Evolutionary conservation across 2,888 invertebrate species (phyloP).

Genomic region (Cybosia mesomella): DNA sequence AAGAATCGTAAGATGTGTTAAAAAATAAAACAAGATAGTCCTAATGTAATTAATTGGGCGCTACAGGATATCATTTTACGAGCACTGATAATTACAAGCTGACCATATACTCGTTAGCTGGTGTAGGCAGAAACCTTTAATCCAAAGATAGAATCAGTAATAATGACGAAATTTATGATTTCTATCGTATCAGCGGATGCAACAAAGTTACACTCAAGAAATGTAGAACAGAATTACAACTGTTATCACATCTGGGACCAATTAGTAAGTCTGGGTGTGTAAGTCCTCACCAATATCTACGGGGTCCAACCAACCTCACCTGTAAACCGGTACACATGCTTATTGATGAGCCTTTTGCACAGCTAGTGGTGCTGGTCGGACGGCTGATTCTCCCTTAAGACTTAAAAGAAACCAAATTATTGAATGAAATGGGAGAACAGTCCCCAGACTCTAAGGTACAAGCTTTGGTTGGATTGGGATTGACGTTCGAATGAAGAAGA

Average conservation of each 20-base stretch:
- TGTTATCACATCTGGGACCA: neutral
- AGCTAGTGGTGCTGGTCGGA: too few relatives aligned
- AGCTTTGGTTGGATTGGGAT: too few relatives aligned
- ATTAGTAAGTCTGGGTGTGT: too few relatives aligned
- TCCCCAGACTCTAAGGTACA: too few relatives aligned
- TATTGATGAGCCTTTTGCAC: too few relatives aligned
- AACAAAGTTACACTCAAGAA: conserved; percentile 13
- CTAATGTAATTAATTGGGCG: conserved; percentile 63
- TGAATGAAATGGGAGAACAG: too few relatives aligned
- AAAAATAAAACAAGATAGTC: conserved; percentile 41
- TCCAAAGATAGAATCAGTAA: conserved; percentile 33
- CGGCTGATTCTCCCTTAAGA: too few relatives aligned
- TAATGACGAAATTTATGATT: conserved; percentile 22
- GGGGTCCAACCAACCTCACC: too few relatives aligned
- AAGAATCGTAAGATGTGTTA: conserved; percentile 13
- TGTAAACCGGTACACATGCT: too few relatives aligned
- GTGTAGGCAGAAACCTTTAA: conserved; percentile 39
- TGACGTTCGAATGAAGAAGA: too few relatives aligned
- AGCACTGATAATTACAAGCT: conserved; percentile 57
- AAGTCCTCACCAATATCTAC: too few relatives aligned
- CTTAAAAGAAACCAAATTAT: too few relatives aligned
- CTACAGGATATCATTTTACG: conserved; percentile 66
- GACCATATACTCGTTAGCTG: conserved; percentile 46
- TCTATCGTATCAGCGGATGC: conserved; percentile 22
- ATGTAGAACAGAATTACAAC: conserved; percentile 1